Percentiles rank a stretch among this genome's conserved stretches.
Conservation (phyloP, 2,113 vertebrate genomes). For the Panthera uncia region DNA sequence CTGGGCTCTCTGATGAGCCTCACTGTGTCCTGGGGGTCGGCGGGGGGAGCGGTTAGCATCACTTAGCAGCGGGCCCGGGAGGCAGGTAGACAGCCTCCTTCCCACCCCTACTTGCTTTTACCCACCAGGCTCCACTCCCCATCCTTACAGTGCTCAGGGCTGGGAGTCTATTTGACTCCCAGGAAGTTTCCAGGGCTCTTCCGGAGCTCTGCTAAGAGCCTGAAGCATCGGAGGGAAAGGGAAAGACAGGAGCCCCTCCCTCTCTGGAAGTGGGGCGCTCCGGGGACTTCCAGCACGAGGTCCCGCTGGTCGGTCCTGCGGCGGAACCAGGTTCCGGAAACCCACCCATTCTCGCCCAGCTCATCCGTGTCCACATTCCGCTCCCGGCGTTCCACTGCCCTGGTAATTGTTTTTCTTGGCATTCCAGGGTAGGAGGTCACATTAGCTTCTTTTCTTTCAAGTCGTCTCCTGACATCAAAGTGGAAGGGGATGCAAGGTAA, state of each 20-base stretch:
- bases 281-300: neutral
- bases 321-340: neutral
- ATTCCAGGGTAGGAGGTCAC: conserved; percentile 61
- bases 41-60: fast-evolving
- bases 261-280: neutral
- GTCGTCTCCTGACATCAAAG: conserved; percentile 76
- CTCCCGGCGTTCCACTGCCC: neutral
- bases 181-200: neutral
- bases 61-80: neutral
- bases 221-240: neutral
- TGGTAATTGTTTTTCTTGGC: conserved; percentile 64
- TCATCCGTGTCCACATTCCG: fast-evolving
- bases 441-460: conserved; percentile 36
- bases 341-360: neutral
- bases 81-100: neutral
- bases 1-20: fast-evolving
- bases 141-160: neutral
- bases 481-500: conserved; percentile 60
- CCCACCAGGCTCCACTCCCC: no score
- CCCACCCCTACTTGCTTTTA: fast-evolving
- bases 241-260: neutral
- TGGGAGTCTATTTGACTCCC: neutral
- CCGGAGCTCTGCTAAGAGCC: neutral
- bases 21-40: neutral
- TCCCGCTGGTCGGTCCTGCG: neutral